Percentiles rank a stretch among this genome's conserved stretches.
These are phyloP conservation scores for Pissodes strobi DNA, from an alignment of 1,140 invertebrate genomes.

Conservation along the genomic window DNA sequence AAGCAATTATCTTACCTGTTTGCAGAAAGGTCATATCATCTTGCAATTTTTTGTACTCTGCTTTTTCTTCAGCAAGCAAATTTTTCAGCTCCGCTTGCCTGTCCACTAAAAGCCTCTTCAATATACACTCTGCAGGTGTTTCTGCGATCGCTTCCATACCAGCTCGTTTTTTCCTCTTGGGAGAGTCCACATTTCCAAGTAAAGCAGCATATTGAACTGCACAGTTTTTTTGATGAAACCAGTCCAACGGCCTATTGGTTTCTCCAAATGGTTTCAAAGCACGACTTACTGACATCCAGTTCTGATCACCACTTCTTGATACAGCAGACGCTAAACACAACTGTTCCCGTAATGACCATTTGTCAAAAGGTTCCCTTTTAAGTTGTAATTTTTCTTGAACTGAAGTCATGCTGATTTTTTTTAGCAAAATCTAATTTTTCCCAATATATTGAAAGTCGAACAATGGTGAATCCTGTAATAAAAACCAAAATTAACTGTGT, in stretches of 20 bases:
- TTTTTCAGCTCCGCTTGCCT: conserved; percentile 76
- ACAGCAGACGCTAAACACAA: conserved; percentile 86
- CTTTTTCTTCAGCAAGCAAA: conserved; percentile 68
- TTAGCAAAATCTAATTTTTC: background rate
- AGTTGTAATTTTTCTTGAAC: conserved; percentile 66
- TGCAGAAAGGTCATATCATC: conserved; percentile 63
- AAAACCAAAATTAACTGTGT: too few relatives aligned
- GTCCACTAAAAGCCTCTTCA: conserved; percentile 77
- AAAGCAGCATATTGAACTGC: conserved; percentile 85
- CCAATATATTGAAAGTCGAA: too few relatives aligned
- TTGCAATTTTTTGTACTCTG: conserved; percentile 74
- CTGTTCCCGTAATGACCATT: conserved; percentile 84
- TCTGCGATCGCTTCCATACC: conserved; percentile 63
- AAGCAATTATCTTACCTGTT: too few relatives aligned
- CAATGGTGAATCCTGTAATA: too few relatives aligned
- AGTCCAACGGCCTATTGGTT: conserved; percentile 77
- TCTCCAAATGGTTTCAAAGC: conserved; percentile 74
- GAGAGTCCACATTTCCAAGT: conserved; percentile 82
- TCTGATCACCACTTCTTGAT: conserved; percentile 86
- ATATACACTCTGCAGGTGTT: conserved; percentile 79
- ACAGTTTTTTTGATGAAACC: conserved; percentile 92
- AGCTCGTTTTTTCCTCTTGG: conserved; percentile 82
- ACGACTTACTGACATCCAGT: conserved; percentile 90
- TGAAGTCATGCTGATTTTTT: conserved; percentile 56
- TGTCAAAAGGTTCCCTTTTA: conserved; percentile 74